Evolutionary conservation across 1,140 invertebrate genomes (phyloP).

Genomic region (Whitmania pigra): DNA sequence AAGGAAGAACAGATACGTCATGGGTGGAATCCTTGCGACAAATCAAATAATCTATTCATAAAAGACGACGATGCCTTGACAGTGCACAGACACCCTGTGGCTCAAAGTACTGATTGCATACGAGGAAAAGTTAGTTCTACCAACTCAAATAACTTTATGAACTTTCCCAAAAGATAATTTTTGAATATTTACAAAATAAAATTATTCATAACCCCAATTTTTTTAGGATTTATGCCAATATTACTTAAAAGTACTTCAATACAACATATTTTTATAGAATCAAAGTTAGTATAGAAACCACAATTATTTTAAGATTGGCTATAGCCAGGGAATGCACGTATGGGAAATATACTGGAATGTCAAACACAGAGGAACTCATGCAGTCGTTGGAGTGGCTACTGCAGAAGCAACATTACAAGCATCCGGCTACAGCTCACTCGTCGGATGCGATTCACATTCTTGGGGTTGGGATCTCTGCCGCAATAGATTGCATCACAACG

Average conservation of each 20-base stretch:
- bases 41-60: constrained; percentile 13
- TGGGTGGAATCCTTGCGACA: constrained; percentile 18
- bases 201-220: too few species aligned
- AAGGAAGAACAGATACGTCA: constrained; percentile 11
- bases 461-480: constrained; percentile 12
- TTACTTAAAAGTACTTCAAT: too few species aligned
- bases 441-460: not conserved
- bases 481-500: not conserved
- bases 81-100: constrained; percentile 1
- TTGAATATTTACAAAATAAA: too few species aligned
- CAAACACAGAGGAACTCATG: constrained; percentile 18
- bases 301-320: constrained; percentile 10
- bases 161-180: too few species aligned
- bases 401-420: constrained; percentile 5
- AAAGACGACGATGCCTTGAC: constrained; percentile 17
- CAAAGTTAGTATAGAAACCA: too few species aligned
- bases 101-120: constrained; percentile 13
- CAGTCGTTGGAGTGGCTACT: constrained; percentile 19
- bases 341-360: constrained; percentile 21
- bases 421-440: constrained; percentile 9
- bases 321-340: constrained; percentile 15
- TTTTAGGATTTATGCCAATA: too few species aligned
- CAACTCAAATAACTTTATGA: too few species aligned
- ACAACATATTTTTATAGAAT: too few species aligned
- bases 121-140: not conserved